Evolutionary conservation across 2,888 invertebrate genomes (phyloP).

Genomic region (Pardosa pseudoannulata): DNA sequence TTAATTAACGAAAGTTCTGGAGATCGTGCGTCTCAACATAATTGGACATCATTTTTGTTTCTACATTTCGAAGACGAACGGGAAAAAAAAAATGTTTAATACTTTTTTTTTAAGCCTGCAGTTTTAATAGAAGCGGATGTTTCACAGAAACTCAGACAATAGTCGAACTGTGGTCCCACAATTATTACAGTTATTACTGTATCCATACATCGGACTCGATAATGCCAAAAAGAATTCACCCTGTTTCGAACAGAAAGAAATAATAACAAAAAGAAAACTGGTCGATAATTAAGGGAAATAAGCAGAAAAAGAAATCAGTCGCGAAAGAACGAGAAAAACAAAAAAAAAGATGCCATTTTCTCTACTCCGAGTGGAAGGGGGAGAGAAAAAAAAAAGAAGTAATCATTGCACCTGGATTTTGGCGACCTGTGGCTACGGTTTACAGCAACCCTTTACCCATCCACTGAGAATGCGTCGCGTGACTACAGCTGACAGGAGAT

Average conservation of each 20-base stretch:
- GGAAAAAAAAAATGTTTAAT: neutral
- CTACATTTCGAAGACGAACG: neutral
- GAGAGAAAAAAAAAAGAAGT: neutral
- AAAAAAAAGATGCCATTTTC: neutral
- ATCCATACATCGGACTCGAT: neutral
- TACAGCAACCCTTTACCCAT: neutral
- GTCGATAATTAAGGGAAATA: neutral
- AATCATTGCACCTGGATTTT: constrained; percentile 1
- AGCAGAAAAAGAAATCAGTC: neutral
- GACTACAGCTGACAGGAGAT: neutral
- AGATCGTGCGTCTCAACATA: neutral
- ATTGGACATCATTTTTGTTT: neutral
- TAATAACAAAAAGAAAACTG: neutral
- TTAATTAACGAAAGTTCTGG: neutral
- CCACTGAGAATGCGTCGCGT: neutral
- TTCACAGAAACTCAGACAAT: neutral
- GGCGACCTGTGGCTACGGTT: neutral
- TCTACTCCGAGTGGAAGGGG: neutral
- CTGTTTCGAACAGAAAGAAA: neutral
- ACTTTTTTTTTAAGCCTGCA: neutral
- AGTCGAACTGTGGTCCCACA: neutral
- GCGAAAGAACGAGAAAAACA: neutral
- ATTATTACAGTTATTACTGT: neutral
- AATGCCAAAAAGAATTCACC: neutral
- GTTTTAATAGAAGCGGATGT: neutral